These are phyloP conservation scores for Apis dorsata DNA, from an alignment of 1,140 invertebrate species.

Conservation along the genomic window DNA sequence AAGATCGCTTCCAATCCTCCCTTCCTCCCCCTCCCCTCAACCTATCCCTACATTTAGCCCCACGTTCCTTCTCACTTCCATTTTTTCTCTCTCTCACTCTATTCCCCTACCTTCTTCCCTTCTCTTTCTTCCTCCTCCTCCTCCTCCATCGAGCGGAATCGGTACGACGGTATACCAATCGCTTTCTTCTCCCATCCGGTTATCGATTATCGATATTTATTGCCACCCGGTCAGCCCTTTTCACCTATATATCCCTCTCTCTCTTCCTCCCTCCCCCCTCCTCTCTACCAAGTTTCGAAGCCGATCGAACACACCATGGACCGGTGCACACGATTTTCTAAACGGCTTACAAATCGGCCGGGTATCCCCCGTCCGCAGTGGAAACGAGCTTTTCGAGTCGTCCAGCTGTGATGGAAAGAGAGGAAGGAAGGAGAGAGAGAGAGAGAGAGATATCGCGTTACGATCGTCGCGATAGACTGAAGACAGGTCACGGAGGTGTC, in stretches of 20 bases:
- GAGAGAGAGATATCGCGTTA: too few relatives aligned
- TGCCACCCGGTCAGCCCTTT: conserved; percentile 67
- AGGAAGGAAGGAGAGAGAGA: too few relatives aligned
- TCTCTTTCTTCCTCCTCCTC: too few relatives aligned
- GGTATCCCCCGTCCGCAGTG: conserved; percentile 18
- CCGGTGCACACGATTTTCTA: conserved; percentile 54
- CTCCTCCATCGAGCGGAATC: conserved; percentile 30
- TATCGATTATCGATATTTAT: conserved; percentile 75
- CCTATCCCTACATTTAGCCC: background rate
- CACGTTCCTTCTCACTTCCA: background rate
- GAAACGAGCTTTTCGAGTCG: background rate
- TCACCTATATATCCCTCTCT: conserved; percentile 63
- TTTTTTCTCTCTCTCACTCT: too few relatives aligned
- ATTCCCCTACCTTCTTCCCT: background rate
- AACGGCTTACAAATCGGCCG: conserved; percentile 45
- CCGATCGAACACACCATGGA: conserved; percentile 55
- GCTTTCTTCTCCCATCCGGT: conserved; percentile 54
- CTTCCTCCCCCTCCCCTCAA: background rate
- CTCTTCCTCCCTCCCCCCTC: background rate
- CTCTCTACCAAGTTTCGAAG: too few relatives aligned
- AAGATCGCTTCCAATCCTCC: conserved; percentile 34
- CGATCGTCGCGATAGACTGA: background rate
- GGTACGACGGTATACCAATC: conserved; percentile 56
- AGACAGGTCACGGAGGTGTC: background rate
- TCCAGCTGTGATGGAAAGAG: background rate